These are phyloP conservation scores for Mareca penelope DNA, from an alignment of 2,797 vertebrate species.

Conservation along the genomic window DNA sequence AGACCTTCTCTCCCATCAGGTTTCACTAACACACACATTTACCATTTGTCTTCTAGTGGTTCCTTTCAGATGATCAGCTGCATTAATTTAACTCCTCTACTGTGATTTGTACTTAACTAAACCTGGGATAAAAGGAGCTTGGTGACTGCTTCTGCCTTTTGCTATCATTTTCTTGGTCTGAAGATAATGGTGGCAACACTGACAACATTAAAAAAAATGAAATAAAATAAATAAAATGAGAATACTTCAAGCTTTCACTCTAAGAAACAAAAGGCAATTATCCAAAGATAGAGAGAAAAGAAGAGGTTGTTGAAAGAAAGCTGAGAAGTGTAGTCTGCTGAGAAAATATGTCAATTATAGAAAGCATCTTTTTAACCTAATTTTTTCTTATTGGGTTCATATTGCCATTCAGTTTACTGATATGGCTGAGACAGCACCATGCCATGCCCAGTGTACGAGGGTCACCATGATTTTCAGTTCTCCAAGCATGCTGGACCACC, in stretches of 20 bases:
- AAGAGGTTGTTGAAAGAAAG: neutral
- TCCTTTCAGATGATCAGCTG: neutral
- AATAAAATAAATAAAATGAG: too few relatives aligned
- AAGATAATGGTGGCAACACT: neutral
- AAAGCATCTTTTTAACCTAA: neutral
- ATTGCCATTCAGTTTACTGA: neutral
- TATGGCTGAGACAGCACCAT: neutral
- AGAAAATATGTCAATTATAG: neutral
- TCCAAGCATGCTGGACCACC: neutral
- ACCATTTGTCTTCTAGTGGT: neutral
- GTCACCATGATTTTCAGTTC: accelerated
- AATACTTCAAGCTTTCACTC: neutral
- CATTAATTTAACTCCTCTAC: neutral
- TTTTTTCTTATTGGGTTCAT: neutral
- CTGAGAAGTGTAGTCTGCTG: neutral
- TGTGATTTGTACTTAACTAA: conserved; percentile 2
- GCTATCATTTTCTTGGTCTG: neutral
- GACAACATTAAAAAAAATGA: neutral
- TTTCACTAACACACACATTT: neutral
- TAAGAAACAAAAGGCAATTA: neutral
- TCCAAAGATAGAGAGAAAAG: neutral
- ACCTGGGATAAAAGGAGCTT: neutral
- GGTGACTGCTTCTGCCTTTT: neutral
- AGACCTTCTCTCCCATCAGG: neutral
- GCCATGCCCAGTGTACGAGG: accelerated